Evolutionary conservation across 2,888 invertebrate genomes (phyloP).

Genomic region (Endotricha flammealis): DNA sequence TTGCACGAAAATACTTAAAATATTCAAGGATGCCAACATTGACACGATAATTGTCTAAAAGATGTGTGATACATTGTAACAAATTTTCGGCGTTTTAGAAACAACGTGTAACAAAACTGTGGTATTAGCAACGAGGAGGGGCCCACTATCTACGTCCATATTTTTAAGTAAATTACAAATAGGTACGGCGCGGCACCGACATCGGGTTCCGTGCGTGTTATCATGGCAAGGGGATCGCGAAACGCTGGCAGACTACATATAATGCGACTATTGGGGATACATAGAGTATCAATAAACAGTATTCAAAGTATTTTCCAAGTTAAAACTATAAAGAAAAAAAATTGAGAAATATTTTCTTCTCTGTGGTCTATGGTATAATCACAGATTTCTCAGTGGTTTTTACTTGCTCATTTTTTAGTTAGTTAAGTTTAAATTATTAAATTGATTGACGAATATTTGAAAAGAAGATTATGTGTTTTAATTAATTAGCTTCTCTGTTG

Average conservation of each 20-base stretch:
- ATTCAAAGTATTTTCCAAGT: background rate
- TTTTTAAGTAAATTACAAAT: slow-evolving; percentile 77
- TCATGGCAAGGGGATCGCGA: slow-evolving; percentile 68
- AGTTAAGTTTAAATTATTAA: no score
- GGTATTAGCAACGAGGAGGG: slow-evolving; percentile 56
- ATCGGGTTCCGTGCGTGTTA: slow-evolving; percentile 72
- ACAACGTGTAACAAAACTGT: slow-evolving; percentile 38
- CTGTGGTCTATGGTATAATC: no score
- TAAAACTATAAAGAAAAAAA: no score
- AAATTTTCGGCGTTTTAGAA: slow-evolving; percentile 7
- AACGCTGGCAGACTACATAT: slow-evolving; percentile 50
- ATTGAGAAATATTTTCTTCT: no score
- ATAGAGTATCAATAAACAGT: slow-evolving; percentile 23
- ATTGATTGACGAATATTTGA: no score
- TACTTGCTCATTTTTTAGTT: no score
- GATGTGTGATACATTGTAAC: slow-evolving; percentile 5
- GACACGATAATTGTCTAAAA: no score
- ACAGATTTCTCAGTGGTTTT: no score
- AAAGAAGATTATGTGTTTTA: no score
- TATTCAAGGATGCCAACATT: no score
- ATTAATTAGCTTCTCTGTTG: no score
- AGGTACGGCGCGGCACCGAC: slow-evolving; percentile 57
- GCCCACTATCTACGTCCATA: slow-evolving; percentile 62
- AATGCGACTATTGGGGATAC: slow-evolving; percentile 13
- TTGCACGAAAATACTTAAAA: no score